phyloP scores from a whole-genome alignment of 2,888 invertebrate species.

The Drosophila paranaensis region DNA sequence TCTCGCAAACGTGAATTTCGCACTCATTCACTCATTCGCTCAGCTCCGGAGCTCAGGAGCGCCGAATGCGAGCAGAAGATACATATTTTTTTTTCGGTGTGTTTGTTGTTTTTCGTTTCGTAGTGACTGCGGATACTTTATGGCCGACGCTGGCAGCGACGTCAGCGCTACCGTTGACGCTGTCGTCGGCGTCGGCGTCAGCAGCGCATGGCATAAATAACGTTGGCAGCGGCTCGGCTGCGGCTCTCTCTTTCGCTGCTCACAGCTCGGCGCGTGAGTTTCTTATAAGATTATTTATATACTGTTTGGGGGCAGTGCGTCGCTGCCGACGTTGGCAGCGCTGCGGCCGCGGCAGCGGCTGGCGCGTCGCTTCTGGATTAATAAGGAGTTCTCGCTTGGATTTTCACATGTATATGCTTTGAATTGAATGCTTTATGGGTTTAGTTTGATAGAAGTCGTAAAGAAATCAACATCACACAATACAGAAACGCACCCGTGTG shows the following conservation, averaged over 20 bases:
- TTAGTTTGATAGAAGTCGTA: conserved; percentile 86
- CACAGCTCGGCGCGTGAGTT: conserved; percentile 60
- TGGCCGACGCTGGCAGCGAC: conserved; percentile 40
- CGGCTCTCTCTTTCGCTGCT: conserved; percentile 52
- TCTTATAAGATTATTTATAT: conserved; percentile 84
- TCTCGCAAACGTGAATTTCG: conserved; percentile 57
- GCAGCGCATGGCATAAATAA: conserved; percentile 40
- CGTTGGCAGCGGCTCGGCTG: conserved; percentile 45
- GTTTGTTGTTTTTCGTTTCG: conserved; percentile 28
- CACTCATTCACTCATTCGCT: conserved; percentile 56
- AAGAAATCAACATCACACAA: conserved; percentile 85
- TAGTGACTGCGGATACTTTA: conserved; percentile 71
- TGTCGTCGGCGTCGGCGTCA: conserved; percentile 25
- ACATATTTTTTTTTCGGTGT: conserved; percentile 30
- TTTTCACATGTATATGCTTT: conserved; percentile 85
- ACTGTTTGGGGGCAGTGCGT: conserved; percentile 55
- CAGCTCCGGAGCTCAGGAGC: conserved; percentile 27
- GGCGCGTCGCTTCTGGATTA: conserved; percentile 82
- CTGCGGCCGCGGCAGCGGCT: conserved; percentile 44
- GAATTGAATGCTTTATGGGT: conserved; percentile 86
- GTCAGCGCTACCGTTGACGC: conserved; percentile 24
- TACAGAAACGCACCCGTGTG: conserved; percentile 71
- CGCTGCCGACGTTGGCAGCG: conserved; percentile 43
- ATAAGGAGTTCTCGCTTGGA: conserved; percentile 85
- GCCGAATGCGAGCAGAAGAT: conserved; percentile 55